phyloP scores from a whole-genome alignment of 2,888 invertebrate genomes.

The Leptinotarsa peninsularis region DNA sequence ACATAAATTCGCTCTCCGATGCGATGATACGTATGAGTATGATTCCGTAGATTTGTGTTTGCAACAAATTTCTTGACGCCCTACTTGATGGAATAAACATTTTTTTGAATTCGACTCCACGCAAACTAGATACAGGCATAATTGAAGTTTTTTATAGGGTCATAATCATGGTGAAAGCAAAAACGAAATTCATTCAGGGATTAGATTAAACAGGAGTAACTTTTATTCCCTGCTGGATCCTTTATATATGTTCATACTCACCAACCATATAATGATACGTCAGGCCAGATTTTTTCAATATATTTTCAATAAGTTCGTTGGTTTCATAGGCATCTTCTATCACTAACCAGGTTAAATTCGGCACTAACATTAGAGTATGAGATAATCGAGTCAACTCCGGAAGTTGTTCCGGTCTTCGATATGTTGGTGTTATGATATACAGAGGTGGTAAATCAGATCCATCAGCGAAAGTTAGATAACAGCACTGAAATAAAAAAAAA shows the following conservation, averaged over 20 bases:
- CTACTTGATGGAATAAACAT: too few relatives aligned
- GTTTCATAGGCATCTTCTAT: conserved; percentile 85
- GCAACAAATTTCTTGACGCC: too few relatives aligned
- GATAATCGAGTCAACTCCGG: conserved; percentile 87
- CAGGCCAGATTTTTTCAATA: conserved; percentile 77
- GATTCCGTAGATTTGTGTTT: too few relatives aligned
- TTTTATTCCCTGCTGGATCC: neutral
- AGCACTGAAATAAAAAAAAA: conserved; percentile 33
- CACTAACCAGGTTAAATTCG: conserved; percentile 93
- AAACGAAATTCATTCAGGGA: too few relatives aligned
- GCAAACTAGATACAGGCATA: too few relatives aligned
- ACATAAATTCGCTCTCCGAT: too few relatives aligned
- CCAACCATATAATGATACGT: conserved; percentile 75
- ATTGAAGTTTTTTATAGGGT: too few relatives aligned
- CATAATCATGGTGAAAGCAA: too few relatives aligned
- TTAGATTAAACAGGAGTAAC: too few relatives aligned
- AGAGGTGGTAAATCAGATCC: conserved; percentile 66
- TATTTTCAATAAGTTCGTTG: conserved; percentile 77
- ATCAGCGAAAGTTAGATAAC: conserved; percentile 40
- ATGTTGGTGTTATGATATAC: conserved; percentile 81
- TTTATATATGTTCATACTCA: conserved; percentile 55
- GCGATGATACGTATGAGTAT: too few relatives aligned
- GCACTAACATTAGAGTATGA: conserved; percentile 87
- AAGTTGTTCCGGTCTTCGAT: conserved; percentile 80
- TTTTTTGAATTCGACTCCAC: too few relatives aligned